phyloP scores from a whole-genome alignment of 2,888 invertebrate species.

The Julus scandinavius region DNA sequence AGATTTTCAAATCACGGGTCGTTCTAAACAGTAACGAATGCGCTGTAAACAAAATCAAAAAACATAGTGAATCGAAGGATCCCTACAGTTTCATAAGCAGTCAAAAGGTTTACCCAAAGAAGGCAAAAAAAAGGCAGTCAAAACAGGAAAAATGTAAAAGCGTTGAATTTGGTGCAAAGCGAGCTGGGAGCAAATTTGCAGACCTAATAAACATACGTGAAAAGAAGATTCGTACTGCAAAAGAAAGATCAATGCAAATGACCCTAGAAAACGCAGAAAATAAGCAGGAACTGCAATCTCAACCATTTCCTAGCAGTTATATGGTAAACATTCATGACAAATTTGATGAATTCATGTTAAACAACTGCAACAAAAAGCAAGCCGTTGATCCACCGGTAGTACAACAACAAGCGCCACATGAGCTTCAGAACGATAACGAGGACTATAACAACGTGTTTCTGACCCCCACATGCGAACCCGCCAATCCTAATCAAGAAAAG shows the following conservation, averaged over 20 bases:
- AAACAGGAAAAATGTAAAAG: neutral
- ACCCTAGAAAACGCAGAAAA: neutral
- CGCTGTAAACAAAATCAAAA: neutral
- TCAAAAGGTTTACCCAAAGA: neutral
- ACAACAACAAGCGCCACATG: neutral
- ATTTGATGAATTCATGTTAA: neutral
- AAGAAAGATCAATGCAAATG: neutral
- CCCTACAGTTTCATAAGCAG: slow-evolving; percentile 20
- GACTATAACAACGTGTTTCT: neutral
- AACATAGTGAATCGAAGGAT: neutral
- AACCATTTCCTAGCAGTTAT: slow-evolving; percentile 1
- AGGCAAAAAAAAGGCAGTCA: neutral
- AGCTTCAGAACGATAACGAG: neutral
- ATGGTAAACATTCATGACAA: neutral
- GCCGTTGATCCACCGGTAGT: neutral
- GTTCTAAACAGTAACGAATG: neutral
- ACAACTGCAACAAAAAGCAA: neutral
- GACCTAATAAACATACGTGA: neutral
- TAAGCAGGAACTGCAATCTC: neutral
- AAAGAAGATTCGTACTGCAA: neutral
- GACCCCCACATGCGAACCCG: neutral
- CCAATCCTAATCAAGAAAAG: neutral
- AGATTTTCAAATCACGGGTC: neutral
- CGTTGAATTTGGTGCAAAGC: neutral
- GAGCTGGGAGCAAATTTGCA: neutral